Evolutionary conservation across 1,140 invertebrate species (phyloP).

Genomic region (Conus ventricosus): DNA sequence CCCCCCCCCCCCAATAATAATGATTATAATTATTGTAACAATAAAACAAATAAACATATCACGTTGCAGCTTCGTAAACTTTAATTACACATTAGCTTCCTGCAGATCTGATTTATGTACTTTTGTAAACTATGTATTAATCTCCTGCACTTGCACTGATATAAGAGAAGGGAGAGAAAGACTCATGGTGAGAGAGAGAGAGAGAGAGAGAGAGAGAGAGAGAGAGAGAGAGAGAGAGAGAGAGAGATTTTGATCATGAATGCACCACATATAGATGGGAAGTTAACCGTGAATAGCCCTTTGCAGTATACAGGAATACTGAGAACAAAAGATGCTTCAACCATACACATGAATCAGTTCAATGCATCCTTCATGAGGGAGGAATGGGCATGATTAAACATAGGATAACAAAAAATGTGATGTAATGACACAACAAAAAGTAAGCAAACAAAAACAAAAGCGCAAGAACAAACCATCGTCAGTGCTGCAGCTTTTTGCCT

Average conservation of each 20-base stretch:
- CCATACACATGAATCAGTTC: too few species aligned
- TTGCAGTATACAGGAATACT: background rate
- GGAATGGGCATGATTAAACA: too few species aligned
- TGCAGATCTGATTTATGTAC: background rate
- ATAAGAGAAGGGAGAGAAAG: background rate
- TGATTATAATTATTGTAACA: too few species aligned
- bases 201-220: background rate
- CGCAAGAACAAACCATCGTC: too few species aligned
- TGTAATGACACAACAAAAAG: background rate
- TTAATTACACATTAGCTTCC: background rate
- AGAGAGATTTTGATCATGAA: conserved; percentile 13
- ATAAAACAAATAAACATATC: background rate
- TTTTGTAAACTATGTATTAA: background rate
- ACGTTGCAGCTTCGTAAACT: background rate
- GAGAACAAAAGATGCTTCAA: background rate
- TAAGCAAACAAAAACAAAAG: too few species aligned
- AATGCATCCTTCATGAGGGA: too few species aligned
- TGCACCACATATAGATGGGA: background rate
- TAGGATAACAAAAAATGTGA: background rate
- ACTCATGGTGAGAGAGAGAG: background rate
- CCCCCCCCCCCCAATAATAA: too few species aligned
- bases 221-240: background rate
- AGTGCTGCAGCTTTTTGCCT: too few species aligned
- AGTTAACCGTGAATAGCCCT: background rate
- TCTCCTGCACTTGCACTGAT: background rate